Percentiles rank a stretch among this genome's conserved stretches.
phyloP scores from a whole-genome alignment of 37 sponge, comb jelly and placozoan species.

The Halisarca cf. caerulea region DNA sequence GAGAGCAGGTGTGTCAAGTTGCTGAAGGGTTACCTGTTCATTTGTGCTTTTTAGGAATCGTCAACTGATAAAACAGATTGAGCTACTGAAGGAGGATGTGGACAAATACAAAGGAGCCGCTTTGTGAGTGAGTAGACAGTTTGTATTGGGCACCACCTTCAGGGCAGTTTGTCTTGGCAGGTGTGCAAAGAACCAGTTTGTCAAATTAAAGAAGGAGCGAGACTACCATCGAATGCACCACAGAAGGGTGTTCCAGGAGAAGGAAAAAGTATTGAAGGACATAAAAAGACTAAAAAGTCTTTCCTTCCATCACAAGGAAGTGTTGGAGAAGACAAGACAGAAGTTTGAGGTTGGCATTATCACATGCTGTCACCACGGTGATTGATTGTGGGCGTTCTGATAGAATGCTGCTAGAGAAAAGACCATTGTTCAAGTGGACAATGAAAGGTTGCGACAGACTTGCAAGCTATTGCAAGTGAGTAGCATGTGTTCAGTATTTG shows the following conservation, averaged over 20 bases:
- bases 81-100: conserved; percentile 53
- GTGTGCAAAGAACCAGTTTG: conserved; percentile 69
- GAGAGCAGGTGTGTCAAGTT: neutral
- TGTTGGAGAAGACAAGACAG: conserved; percentile 59
- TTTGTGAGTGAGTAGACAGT: conserved; percentile 33
- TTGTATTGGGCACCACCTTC: no score
- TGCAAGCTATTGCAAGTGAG: neutral
- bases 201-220: conserved; percentile 89
- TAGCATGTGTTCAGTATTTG: no score
- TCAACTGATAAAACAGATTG: conserved; percentile 60
- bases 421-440: conserved; percentile 81
- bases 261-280: conserved; percentile 70
- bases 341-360: conserved; percentile 65
- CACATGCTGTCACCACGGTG: neutral
- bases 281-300: conserved; percentile 84
- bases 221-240: conserved; percentile 99
- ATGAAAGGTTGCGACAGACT: conserved; percentile 22
- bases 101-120: conserved; percentile 59
- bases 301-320: conserved; percentile 67
- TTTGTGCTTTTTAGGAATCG: conserved; percentile 53
- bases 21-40: neutral
- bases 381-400: neutral
- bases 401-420: conserved; percentile 77
- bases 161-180: no score
- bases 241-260: conserved; percentile 87